phyloP scores from a whole-genome alignment of 2,888 invertebrate species.

The Amphipyra tragopoginis region DNA sequence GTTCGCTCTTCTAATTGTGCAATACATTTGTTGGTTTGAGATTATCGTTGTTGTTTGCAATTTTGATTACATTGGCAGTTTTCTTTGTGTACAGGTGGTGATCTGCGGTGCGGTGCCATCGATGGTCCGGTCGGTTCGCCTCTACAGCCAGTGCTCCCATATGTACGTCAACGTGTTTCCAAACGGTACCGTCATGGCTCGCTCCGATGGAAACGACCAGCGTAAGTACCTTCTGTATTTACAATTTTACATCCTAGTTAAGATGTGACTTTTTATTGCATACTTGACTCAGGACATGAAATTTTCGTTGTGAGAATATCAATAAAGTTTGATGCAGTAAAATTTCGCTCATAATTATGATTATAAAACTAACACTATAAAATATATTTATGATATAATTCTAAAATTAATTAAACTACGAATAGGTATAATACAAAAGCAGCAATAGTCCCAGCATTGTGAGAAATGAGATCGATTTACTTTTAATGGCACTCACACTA shows the following conservation, averaged over 20 bases:
- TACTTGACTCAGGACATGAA: constrained; percentile 40
- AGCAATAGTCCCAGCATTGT: no score
- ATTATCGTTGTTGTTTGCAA: constrained; percentile 21
- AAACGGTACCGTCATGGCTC: constrained; percentile 92
- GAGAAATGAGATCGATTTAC: neutral
- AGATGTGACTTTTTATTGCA: constrained; percentile 40
- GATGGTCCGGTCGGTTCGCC: constrained; percentile 92
- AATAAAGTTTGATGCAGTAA: constrained; percentile 24
- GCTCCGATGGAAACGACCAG: constrained; percentile 89
- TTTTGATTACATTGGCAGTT: constrained; percentile 32
- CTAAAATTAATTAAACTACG: no score
- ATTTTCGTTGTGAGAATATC: constrained; percentile 25
- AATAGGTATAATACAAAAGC: neutral
- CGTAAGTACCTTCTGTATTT: constrained; percentile 86
- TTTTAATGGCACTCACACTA: no score
- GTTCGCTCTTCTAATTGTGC: constrained; percentile 45
- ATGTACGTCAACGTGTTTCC: constrained; percentile 91
- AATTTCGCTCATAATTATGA: constrained; percentile 16
- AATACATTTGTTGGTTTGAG: constrained; percentile 30
- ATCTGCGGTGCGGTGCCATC: constrained; percentile 93
- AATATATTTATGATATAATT: neutral
- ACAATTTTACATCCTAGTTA: constrained; percentile 36
- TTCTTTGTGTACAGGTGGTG: constrained; percentile 89
- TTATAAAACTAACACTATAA: constrained; percentile 15
- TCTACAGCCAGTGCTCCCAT: constrained; percentile 92